A percentile compares a stretch with the other conserved stretches of the same genome.
Conservation (phyloP, 1,140 invertebrate genomes). For the Nebria ingens region DNA sequence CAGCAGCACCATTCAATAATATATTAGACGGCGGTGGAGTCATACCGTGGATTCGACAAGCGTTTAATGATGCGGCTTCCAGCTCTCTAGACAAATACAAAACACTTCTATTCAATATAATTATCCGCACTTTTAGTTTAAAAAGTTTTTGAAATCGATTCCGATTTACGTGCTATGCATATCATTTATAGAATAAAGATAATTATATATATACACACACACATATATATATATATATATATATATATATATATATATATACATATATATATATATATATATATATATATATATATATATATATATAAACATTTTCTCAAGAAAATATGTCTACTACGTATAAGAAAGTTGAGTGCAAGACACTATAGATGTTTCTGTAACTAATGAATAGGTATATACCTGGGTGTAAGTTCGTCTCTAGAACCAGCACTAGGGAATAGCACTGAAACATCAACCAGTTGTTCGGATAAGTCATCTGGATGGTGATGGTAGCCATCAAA, state of each 20-base stretch:
- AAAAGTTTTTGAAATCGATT: not conserved
- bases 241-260: no score
- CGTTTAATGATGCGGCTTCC: conserved; percentile 42
- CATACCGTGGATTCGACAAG: conserved; percentile 52
- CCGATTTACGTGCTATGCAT: not conserved
- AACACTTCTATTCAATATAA: not conserved
- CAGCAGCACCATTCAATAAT: conserved; percentile 20
- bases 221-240: no score
- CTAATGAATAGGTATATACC: conserved; percentile 27
- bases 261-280: not conserved
- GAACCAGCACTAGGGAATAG: conserved; percentile 46
- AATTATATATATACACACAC: no score
- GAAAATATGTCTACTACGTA: no score
- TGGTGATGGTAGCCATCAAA: conserved; percentile 16
- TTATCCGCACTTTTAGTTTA: not conserved
- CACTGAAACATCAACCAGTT: conserved; percentile 35
- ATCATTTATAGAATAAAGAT: not conserved
- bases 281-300: not conserved
- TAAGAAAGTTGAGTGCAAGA: no score
- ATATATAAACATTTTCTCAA: not conserved
- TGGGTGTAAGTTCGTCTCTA: conserved; percentile 43
- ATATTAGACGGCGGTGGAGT: conserved; percentile 35
- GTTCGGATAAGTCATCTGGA: conserved; percentile 27
- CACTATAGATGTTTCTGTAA: not conserved
- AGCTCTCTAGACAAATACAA: conserved; percentile 39